These are phyloP conservation scores for Xiphydria camelus DNA, from an alignment of 2,888 invertebrate species.

Conservation along the genomic window DNA sequence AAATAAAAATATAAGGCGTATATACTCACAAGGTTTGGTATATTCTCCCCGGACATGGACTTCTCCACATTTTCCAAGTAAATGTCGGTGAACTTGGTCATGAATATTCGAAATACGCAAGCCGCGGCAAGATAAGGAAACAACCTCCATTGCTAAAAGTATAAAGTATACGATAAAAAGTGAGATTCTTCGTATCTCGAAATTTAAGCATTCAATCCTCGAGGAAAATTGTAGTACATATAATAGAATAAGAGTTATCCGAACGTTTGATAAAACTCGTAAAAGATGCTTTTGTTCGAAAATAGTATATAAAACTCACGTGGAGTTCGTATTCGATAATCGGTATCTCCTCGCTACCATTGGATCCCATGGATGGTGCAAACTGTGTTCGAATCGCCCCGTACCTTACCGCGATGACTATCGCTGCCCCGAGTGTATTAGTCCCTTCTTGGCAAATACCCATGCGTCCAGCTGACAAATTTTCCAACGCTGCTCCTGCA, in stretches of 20 bases:
- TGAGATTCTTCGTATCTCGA: not conserved
- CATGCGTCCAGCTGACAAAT: constrained; percentile 81
- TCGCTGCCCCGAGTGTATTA: constrained; percentile 71
- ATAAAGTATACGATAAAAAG: not conserved
- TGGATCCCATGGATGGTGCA: constrained; percentile 53
- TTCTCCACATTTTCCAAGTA: constrained; percentile 72
- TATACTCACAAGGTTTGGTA: constrained; percentile 47
- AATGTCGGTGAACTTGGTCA: constrained; percentile 66
- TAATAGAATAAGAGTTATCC: too few species aligned
- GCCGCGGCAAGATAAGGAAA: constrained; percentile 77
- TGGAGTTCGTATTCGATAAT: constrained; percentile 84
- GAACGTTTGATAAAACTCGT: constrained; percentile 11
- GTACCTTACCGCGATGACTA: constrained; percentile 79
- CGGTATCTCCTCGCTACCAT: constrained; percentile 66
- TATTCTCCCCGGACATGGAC: constrained; percentile 58
- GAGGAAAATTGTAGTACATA: not conserved
- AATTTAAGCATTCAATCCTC: too few species aligned
- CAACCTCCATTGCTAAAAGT: constrained; percentile 77
- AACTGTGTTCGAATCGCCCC: constrained; percentile 81
- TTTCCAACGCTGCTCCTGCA: constrained; percentile 76
- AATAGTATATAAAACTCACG: constrained; percentile 60
- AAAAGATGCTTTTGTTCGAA: constrained; percentile 4
- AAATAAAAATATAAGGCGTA: constrained; percentile 3
- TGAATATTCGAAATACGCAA: constrained; percentile 68
- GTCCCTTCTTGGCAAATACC: constrained; percentile 72